These are phyloP conservation scores for Tetramorium alpestre DNA, from an alignment of 1,140 invertebrate species.

Conservation along the genomic window DNA sequence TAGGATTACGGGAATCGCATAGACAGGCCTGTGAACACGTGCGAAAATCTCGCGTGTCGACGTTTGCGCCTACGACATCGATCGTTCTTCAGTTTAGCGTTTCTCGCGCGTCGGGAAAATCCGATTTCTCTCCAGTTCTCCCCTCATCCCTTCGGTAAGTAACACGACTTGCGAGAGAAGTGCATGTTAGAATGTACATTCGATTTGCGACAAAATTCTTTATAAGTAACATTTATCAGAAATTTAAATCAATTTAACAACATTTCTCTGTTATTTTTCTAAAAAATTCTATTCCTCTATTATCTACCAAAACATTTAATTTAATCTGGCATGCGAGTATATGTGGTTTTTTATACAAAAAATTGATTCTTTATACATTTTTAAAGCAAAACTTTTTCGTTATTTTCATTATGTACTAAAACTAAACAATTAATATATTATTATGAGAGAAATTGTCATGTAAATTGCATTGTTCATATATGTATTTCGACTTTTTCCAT, in stretches of 20 bases:
- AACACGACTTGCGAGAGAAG: constrained; percentile 5
- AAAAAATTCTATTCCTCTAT: neutral
- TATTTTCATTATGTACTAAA: neutral
- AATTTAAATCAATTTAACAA: constrained; percentile 9
- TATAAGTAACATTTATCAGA: neutral
- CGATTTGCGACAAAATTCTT: neutral
- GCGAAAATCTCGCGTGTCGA: constrained; percentile 75
- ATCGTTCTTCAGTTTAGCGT: constrained; percentile 59
- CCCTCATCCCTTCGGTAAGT: constrained; percentile 28
- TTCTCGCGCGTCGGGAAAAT: constrained; percentile 25
- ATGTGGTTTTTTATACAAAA: neutral
- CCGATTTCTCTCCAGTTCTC: constrained; percentile 26
- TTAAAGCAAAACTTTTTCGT: neutral
- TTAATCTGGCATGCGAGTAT: neutral
- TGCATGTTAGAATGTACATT: neutral
- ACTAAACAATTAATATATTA: neutral
- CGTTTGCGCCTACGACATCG: constrained; percentile 65
- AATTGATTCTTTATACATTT: neutral
- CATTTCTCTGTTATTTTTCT: neutral
- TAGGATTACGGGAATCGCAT: constrained; percentile 76
- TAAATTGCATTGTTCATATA: neutral
- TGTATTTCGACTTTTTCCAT: constrained; percentile 11
- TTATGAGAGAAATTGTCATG: neutral
- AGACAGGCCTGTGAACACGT: constrained; percentile 72
- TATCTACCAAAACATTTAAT: neutral